phyloP scores from a whole-genome alignment of 2,888 invertebrate genomes.

The Morpho deidamia region DNA sequence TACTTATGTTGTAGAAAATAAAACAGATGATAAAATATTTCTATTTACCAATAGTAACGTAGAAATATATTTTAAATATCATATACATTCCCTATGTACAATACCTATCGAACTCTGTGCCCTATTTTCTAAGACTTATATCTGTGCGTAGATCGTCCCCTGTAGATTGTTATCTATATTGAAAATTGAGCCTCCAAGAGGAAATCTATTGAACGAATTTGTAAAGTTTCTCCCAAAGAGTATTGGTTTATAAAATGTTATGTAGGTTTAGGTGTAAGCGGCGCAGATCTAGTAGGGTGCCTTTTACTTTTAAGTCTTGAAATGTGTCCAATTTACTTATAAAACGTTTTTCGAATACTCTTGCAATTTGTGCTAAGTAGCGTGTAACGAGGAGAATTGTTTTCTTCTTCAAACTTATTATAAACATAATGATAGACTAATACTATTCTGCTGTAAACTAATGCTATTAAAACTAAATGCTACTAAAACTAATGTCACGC shows the following conservation, averaged over 20 bases:
- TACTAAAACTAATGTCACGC: too few species aligned
- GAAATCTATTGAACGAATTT: neutral
- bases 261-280: constrained; percentile 9
- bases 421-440: too few species aligned
- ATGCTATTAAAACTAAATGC: too few species aligned
- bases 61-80: constrained; percentile 5
- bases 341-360: neutral
- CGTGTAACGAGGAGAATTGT: too few species aligned
- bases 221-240: neutral
- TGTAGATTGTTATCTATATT: neutral
- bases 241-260: constrained; percentile 6
- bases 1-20: neutral
- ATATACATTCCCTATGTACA: constrained; percentile 5
- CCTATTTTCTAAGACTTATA: neutral
- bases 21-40: neutral
- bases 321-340: constrained; percentile 5
- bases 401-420: too few species aligned
- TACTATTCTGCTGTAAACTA: too few species aligned
- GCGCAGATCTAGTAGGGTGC: constrained; percentile 23
- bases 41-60: neutral
- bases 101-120: constrained; percentile 4
- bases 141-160: neutral
- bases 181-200: neutral
- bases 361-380: neutral
- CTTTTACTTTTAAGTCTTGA: constrained; percentile 19